Evolutionary conservation across 2,797 vertebrate species (phyloP).

Genomic region (Pteropus rufus): DNA sequence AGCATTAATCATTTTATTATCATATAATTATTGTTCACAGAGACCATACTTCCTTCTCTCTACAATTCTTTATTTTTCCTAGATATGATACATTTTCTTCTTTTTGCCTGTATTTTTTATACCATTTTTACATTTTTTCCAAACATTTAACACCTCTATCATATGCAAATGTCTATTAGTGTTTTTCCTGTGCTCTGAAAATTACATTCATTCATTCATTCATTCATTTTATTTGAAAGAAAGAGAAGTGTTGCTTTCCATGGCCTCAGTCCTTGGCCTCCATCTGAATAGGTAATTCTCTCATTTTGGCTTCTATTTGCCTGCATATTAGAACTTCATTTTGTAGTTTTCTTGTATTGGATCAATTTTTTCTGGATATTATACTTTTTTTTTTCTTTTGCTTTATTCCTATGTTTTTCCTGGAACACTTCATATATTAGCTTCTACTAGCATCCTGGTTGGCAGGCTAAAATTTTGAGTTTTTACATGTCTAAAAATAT

Average conservation of each 20-base stretch:
- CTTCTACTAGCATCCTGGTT: neutral
- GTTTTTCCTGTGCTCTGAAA: neutral
- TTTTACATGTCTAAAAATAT: neutral
- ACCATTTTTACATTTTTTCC: neutral
- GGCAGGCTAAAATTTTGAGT: neutral
- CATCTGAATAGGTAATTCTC: neutral
- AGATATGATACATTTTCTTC: neutral
- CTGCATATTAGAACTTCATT: neutral
- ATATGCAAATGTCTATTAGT: neutral
- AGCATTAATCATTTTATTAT: neutral
- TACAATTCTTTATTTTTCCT: neutral
- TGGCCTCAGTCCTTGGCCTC: neutral
- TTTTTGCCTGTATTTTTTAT: neutral
- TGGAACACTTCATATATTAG: neutral
- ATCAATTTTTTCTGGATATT: neutral
- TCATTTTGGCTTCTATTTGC: neutral
- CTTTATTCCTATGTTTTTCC: neutral
- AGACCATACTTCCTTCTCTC: neutral
- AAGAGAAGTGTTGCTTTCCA: neutral
- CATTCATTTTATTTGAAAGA: neutral
- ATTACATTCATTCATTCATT: neutral
- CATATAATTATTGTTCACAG: neutral
- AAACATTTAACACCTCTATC: neutral
- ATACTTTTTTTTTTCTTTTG: neutral
- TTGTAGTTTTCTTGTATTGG: neutral